Conservation (phyloP, 2,797 vertebrate genomes). For the Sebastes alutus region DNA sequence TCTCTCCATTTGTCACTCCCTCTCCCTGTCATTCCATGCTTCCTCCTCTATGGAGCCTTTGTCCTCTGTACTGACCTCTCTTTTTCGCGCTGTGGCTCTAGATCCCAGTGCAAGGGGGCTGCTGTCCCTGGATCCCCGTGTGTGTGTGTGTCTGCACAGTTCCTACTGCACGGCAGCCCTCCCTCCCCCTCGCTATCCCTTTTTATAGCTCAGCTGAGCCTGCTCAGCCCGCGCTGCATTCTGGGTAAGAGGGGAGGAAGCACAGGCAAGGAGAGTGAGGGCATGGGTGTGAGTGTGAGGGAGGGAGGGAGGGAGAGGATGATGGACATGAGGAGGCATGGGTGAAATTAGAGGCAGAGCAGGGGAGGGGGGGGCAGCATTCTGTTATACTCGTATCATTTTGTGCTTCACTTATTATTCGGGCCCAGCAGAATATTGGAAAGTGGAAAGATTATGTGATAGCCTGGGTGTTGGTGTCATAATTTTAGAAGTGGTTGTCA, state of each 20-base stretch:
- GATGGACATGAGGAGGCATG: conserved; percentile 21
- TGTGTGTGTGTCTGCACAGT: conserved; percentile 72
- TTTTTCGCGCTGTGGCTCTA: conserved; percentile 58
- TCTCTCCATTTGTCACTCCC: conserved; percentile 15
- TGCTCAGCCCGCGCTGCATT: conserved; percentile 75
- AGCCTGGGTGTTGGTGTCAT: not conserved
- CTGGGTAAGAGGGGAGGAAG: conserved; percentile 70
- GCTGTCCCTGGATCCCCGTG: conserved; percentile 74
- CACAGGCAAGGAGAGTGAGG: conserved; percentile 26
- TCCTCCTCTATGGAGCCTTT: conserved; percentile 52
- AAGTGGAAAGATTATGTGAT: not conserved
- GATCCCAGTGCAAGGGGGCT: conserved; percentile 75
- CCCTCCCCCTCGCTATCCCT: conserved; percentile 69
- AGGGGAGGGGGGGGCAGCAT: not conserved
- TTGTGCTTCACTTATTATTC: not conserved
- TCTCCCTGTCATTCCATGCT: conserved; percentile 28
- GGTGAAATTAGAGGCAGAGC: conserved; percentile 26
- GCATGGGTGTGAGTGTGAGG: not conserved
- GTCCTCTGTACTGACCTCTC: conserved; percentile 85
- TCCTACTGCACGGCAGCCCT: conserved; percentile 80
- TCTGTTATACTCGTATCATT: not conserved
- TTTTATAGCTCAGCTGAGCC: conserved; percentile 84
- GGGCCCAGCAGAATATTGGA: accelerated
- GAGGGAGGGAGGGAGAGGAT: not conserved
- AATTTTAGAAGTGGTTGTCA: not conserved